These are phyloP conservation scores for Ostrea edulis DNA, from an alignment of 1,140 invertebrate genomes.

Conservation along the genomic window DNA sequence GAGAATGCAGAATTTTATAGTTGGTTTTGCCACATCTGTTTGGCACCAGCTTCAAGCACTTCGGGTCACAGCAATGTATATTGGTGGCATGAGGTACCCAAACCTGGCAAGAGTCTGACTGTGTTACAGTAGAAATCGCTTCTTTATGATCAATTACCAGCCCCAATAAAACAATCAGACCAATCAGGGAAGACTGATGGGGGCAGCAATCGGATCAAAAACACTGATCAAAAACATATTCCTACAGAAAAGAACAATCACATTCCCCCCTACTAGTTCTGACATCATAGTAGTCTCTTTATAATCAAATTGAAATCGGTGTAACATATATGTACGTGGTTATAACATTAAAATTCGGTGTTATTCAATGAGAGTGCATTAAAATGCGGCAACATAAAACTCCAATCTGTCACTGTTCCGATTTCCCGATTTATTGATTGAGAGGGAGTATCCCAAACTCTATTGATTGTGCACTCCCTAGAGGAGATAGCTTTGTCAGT, in stretches of 20 bases:
- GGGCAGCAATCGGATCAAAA: constrained; percentile 3
- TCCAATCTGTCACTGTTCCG: neutral
- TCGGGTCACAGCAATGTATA: constrained; percentile 16
- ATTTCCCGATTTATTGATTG: neutral
- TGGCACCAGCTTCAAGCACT: neutral
- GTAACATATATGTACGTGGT: too few species aligned
- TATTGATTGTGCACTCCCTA: neutral
- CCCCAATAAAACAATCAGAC: constrained; percentile 35
- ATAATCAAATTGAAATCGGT: neutral
- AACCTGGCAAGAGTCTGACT: neutral
- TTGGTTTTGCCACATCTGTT: constrained; percentile 28
- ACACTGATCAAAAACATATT: constrained; percentile 30
- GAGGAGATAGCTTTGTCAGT: neutral
- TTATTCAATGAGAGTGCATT: neutral
- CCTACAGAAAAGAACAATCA: neutral
- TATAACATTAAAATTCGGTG: too few species aligned
- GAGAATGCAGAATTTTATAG: constrained; percentile 33
- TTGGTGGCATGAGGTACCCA: constrained; percentile 16
- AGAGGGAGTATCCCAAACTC: neutral
- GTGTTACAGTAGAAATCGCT: constrained; percentile 27
- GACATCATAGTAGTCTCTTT: neutral
- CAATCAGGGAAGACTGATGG: constrained; percentile 31
- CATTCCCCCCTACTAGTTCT: neutral
- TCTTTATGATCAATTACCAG: constrained; percentile 37
- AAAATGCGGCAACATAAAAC: neutral